A percentile compares a stretch with the other conserved stretches of the same genome.
Evolutionary conservation across 2,797 vertebrate genomes (phyloP).

Genomic region (Mus spretus): DNA sequence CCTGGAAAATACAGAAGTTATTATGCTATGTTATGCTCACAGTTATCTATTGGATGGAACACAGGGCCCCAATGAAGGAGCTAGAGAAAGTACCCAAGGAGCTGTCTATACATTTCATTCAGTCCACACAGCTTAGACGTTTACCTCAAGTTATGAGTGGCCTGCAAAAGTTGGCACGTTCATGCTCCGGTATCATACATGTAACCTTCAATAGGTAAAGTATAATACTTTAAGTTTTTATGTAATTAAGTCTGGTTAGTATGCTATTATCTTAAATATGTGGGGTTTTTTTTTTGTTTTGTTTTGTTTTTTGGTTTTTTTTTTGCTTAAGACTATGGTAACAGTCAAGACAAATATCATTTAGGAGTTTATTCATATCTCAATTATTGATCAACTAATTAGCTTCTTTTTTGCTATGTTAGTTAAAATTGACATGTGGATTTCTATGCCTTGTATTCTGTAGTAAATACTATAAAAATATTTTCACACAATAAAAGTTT

Average conservation of each 20-base stretch:
- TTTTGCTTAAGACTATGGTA: slow-evolving; percentile 23
- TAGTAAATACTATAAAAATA: slow-evolving; percentile 30
- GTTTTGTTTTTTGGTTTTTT: too few relatives aligned
- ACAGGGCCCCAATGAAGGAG: too few relatives aligned
- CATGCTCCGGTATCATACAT: not conserved
- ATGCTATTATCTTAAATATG: not conserved
- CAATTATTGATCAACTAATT: slow-evolving; percentile 43
- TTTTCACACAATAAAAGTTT: slow-evolving; percentile 25
- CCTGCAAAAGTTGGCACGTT: not conserved
- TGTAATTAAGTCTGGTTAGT: not conserved
- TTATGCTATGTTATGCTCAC: too few relatives aligned
- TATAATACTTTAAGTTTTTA: not conserved
- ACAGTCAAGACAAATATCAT: not conserved
- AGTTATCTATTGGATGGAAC: too few relatives aligned
- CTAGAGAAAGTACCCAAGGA: too few relatives aligned
- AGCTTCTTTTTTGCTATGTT: slow-evolving; percentile 48
- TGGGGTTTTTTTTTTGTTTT: not conserved
- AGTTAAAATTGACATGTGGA: slow-evolving; percentile 17
- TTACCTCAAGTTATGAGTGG: slow-evolving; percentile 27
- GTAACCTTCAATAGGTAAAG: not conserved
- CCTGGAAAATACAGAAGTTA: too few relatives aligned
- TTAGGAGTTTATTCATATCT: slow-evolving; percentile 32
- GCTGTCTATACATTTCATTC: not conserved
- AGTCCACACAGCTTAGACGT: not conserved
- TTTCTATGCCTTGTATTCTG: slow-evolving; percentile 38